Evolutionary conservation across 1,140 invertebrate genomes (phyloP), one percentile per base, ranked within the genome.

Genomic region (Lamellibrachia luymesi): DNA sequence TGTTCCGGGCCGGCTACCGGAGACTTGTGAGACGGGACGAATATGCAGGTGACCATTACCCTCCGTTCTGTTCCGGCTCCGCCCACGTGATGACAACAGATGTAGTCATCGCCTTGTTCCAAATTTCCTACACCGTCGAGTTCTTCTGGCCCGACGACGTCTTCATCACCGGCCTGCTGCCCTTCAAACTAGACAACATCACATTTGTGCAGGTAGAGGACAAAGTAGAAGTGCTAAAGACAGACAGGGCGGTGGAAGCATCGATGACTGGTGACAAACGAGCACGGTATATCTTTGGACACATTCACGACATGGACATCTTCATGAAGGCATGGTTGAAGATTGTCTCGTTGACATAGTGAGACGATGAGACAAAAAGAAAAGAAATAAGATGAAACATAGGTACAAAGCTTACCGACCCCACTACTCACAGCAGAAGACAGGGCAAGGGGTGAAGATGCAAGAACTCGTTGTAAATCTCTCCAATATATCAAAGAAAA

Each of bases 81-180:
- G 93, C 93, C 51, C 93, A 93, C 92, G 64, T 91, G 22, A 38
- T 94, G 56, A 91, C 90, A 10, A 93, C 93, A 22, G 93, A 94
- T 90, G 93, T 93, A 7, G 93, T 92, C 7, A 38, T 91, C 56
- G 90, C 25, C 25, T 17, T 94, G 27, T 90, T 93, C 64, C 51
- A 92, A 2, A 92, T 92, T 25, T 93, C 92, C 51, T 94, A 93
- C 51, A 92, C 93, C 49, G 94, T 96, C 13, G 90, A 90, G 5
- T 94, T 94, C 93, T 94, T 94, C 92, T 94, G 94, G 94, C 93
- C 94, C 90, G 94, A 94, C 91, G 94, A 94, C 50, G 94, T 94
- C 92, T 94, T 94, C 92, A 94, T 94, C 5, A 94, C 94, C 22
- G 94, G 94, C 6, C 90, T 94, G 38, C 91, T 94, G 27, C 93